Base-by-base conservation (phyloP, 1,140 invertebrate genomes). In the Euglossa dilemma region DNA sequence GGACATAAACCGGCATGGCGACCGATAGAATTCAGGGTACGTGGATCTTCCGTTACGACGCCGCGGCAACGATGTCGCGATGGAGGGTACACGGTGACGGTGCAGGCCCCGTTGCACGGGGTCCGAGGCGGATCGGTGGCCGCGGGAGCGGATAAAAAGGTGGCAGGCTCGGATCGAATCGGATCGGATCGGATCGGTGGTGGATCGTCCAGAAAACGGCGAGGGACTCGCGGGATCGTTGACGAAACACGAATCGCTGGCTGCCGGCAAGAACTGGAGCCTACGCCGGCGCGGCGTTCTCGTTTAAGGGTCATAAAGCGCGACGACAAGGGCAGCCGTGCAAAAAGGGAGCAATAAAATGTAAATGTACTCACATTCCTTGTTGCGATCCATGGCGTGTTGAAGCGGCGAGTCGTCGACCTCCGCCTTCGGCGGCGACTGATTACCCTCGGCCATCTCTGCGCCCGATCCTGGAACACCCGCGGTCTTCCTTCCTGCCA, bases 301-400 rank as follows among this genome's bases (percentile, higher is more conserved):
- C 72, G 80, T 75, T 76, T 67, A 67, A 76, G 80, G 80, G 80
- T 82, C 82, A 36, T 84, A 84, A 84, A 84, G 57, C 57, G 57
- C 36, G 52, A 67, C 52, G 82, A 80, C 82, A 78, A 43, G 63
- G 66, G 80, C 47, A 9, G 2, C 54, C 20, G 50, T 9, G 71
- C 63, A 77, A 85, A 64, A 61, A 77, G 54, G 36, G 45, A 78
- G 81, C 81, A 83, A 83, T 83, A 59, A 77, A 84, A 80, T 83
- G 69, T 43, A 77, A 86, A 64, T 86, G 79, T 84, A 94, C 93
- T 98, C 94, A 99, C 98, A 99, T 97, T 99, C 98, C 96, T 99
- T 99, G 94, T 99, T 99, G 92, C 98, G 98, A 94, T 98, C 98
- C 96, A 99, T 98, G 91, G 97, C 96, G 90, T 98, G 97, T 90